These are phyloP conservation scores for Cryptocheilus praepositus DNA, from an alignment of 2,888 invertebrate genomes.

Conservation along the genomic window DNA sequence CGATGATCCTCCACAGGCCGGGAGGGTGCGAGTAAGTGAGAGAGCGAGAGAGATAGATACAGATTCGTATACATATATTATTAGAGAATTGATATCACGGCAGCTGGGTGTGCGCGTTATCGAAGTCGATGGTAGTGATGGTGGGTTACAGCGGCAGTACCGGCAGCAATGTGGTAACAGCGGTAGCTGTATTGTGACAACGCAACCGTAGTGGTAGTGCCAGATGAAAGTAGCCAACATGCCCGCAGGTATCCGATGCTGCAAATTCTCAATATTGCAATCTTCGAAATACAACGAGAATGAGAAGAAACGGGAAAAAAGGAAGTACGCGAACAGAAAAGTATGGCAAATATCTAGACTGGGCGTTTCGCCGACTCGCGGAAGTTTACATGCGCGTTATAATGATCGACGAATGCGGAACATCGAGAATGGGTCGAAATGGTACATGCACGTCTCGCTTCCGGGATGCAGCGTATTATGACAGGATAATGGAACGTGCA, in stretches of 20 bases:
- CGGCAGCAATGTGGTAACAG: constrained; percentile 11
- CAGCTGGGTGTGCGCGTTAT: constrained; percentile 22
- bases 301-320: background rate
- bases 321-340: background rate
- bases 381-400: no score
- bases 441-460: constrained; percentile 22
- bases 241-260: no score
- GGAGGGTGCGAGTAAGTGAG: background rate
- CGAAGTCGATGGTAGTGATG: constrained; percentile 27
- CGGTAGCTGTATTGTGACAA: constrained; percentile 5
- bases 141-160: background rate
- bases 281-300: no score
- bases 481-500: constrained; percentile 42
- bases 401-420: background rate
- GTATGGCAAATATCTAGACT: no score
- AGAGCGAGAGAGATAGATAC: constrained; percentile 5
- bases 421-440: background rate
- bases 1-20: background rate
- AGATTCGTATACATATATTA: constrained; percentile 32
- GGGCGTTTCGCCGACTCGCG: no score
- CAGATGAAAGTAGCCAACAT: background rate
- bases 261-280: no score
- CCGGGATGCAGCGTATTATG: constrained; percentile 25
- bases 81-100: constrained; percentile 38
- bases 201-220: constrained; percentile 1